A percentile compares a stretch with the other conserved stretches of the same genome.
phyloP scores from a whole-genome alignment of 2,888 invertebrate species.

The Seladonia tumulorum region DNA sequence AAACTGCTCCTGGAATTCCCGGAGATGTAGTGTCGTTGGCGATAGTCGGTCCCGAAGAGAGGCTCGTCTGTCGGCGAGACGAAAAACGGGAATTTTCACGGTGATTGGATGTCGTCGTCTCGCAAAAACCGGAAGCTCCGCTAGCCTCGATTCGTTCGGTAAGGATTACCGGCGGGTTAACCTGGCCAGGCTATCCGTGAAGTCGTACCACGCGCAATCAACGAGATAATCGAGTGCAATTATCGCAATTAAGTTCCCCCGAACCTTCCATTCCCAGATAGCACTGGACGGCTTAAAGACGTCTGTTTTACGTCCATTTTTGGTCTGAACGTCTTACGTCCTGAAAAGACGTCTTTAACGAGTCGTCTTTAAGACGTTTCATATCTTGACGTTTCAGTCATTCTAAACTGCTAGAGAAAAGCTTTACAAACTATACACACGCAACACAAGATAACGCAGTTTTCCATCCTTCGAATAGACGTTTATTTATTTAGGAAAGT shows the following conservation, averaged over 20 bases:
- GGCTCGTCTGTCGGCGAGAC: conserved; percentile 42
- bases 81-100: conserved; percentile 72
- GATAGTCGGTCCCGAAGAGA: conserved; percentile 31
- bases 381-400: no score
- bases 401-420: no score
- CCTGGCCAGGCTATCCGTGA: conserved; percentile 52
- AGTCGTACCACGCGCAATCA: conserved; percentile 41
- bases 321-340: no score
- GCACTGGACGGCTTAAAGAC: no score
- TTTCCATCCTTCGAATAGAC: no score
- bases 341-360: no score
- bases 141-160: conserved; percentile 71
- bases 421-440: no score
- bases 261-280: conserved; percentile 8
- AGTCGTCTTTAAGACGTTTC: no score
- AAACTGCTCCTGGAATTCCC: conserved; percentile 43
- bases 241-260: conserved; percentile 37
- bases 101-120: conserved; percentile 51
- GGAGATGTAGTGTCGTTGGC: conserved; percentile 14
- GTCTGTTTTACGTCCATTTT: no score
- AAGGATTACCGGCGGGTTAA: conserved; percentile 48
- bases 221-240: conserved; percentile 52
- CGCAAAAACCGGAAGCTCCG: conserved; percentile 71
- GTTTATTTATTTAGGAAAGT: no score
- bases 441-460: no score